Evolutionary conservation across 2,797 vertebrate species (phyloP), one percentile per base, ranked within the genome.

Genomic region (Amblyraja radiata): DNA sequence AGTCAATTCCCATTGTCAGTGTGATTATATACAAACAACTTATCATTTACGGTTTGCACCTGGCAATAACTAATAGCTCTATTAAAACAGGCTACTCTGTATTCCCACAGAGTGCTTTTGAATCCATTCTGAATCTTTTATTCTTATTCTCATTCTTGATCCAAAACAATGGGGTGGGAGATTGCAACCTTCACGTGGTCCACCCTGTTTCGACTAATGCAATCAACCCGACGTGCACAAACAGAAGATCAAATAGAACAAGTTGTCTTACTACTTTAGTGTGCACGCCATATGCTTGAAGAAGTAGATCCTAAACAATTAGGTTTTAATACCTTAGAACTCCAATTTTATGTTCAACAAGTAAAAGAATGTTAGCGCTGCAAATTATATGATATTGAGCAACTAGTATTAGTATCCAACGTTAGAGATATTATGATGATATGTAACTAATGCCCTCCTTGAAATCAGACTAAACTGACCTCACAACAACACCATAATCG

Each of bases 21-120:
- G 71, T 16, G 90, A 76, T 76, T 76, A 76, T 32, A 54, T 1
- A 58, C 23, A 74, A 92, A 39, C 68, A 92, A 54, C 39, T 39
- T 54, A 39, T 71, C 14, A 39, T 90, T 90, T 90, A 92, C 11
- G n/a, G 14, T 92, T 76, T 92, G 90, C 71, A 92, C 25, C 71
- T 76, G 71, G 39, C 54, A 92, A 58, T 28, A 23, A 68, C 84
- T 88, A 32, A 92, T 10, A 54, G 71, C 23, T n/a, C 21, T 6
- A 91, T 74, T 74, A 91, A 23, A 23, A 4, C 13, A 23, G 68
- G 11, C 68, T 65, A 58, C 61, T 6, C 88, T 7, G 39, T 6
- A 18, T 54, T 74, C n/a, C 39, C 90, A 92, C 39, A n/a, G 3
- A n/a, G 36, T 1, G 65, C 39, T 23, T 32, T 39, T 73, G 25